Evolutionary conservation across 2,113 vertebrate genomes (phyloP).

Genomic region (Phycodurus eques): DNA sequence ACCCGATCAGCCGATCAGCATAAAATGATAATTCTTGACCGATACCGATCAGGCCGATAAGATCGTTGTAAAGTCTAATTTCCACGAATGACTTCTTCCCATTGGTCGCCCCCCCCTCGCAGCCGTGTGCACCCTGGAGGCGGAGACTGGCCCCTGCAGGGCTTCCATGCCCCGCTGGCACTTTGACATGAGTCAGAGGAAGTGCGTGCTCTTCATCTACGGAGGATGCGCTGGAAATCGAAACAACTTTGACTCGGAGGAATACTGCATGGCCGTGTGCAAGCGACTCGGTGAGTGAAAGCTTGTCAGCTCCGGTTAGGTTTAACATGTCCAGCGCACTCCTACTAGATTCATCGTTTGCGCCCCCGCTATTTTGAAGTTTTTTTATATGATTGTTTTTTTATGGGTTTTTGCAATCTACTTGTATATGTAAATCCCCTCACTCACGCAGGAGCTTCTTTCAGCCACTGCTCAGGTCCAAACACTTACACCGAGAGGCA

Average conservation of each 20-base stretch:
- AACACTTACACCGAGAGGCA: too few relatives aligned
- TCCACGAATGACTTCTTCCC: not conserved
- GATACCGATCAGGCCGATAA: too few relatives aligned
- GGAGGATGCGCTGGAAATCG: constrained; percentile 98
- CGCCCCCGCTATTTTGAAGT: not conserved
- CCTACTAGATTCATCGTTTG: constrained; percentile 16
- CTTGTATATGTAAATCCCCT: too few relatives aligned
- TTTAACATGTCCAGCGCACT: constrained; percentile 31
- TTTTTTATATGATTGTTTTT: constrained; percentile 2
- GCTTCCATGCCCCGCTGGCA: constrained; percentile 95
- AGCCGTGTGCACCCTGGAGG: constrained; percentile 96
- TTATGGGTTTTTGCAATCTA: not conserved
- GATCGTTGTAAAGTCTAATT: not conserved
- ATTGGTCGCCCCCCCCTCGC: constrained; percentile 60
- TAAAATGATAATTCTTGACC: too few relatives aligned
- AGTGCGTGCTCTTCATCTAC: constrained; percentile 91
- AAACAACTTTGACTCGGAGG: constrained; percentile 99
- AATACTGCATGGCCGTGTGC: constrained; percentile 97
- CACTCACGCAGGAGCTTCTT: too few relatives aligned
- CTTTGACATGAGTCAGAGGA: constrained; percentile 89
- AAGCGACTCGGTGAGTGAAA: constrained; percentile 91
- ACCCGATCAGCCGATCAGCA: too few relatives aligned
- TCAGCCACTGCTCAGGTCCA: too few relatives aligned
- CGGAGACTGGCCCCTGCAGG: constrained; percentile 91
- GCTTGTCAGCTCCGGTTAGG: constrained; percentile 58